Evolutionary conservation across 2,113 vertebrate genomes (phyloP), one percentile per base, ranked within the genome.

Genomic region (Tychaedon coryphoeus): DNA sequence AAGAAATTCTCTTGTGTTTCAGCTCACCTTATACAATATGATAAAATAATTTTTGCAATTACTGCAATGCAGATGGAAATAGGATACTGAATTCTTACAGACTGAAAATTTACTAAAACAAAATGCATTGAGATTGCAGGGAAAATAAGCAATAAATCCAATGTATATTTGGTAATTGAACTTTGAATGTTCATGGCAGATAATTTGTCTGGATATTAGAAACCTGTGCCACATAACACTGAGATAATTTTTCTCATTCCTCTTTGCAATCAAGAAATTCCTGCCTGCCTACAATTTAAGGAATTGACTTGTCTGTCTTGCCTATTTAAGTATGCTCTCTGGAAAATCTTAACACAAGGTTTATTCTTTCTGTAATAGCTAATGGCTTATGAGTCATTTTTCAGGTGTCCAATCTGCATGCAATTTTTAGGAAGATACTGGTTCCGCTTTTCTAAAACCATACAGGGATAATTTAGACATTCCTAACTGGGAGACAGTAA

Each of bases 121-220:
- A 53, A 80, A 69, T 31, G 4, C 8, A 48, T 56, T 79, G 43
- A 78, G 78, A 85, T 90, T 65, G 40, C 15, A 71, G 10, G 22
- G 25, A 87, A 84, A 71, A 19, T 67, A 73, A 87, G 38, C 67
- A 71, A 90, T 47, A 87, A 66, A 93, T 90, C 47, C 31, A 51
- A 20, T 33, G 4, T n/a, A 73, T 88, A 72, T 76, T 64, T 82
- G 36, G 36, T 79, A 86, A 82, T 47, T 90, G 58, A 90, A 83
- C 53, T 57, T 75, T 45, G 62, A 79, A 85, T 83, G 58, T 58
- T 22, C 33, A 34, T 22, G 34, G 29, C 33, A 92, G 56, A 70
- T 90, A 6, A 70, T 90, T 86, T 88, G 31, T 83, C 54, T 88
- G 60, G 28, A 23, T 72, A 58, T 73, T 76, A 57, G 54, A 76